A percentile compares a stretch with the other conserved stretches of the same genome.
Evolutionary conservation across 2,797 vertebrate species (phyloP).

Genomic region (Sebastes taczanowskii): DNA sequence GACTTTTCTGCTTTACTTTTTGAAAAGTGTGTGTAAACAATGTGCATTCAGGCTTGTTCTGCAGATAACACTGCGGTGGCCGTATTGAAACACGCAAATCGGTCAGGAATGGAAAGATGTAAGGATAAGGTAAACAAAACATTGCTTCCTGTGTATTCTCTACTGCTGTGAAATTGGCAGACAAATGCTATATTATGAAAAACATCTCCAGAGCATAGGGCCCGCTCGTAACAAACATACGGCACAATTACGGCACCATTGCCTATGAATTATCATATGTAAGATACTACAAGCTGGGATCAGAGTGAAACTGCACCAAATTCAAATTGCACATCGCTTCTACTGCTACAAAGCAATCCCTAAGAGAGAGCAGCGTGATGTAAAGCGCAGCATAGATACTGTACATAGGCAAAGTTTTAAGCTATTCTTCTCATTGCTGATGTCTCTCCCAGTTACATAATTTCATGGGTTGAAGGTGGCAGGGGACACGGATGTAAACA

Average conservation of each 20-base stretch:
- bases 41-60: not conserved
- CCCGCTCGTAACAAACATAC: not conserved
- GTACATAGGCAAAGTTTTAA: not conserved
- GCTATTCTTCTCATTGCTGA: not conserved
- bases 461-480: constrained; percentile 34
- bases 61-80: constrained; percentile 8
- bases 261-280: not conserved
- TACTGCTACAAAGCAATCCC: constrained; percentile 7
- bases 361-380: not conserved
- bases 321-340: not conserved
- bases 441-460: constrained; percentile 39
- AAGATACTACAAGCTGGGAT: not conserved
- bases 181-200: not conserved
- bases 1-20: not conserved
- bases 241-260: not conserved
- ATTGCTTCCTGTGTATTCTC: not conserved
- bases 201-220: not conserved
- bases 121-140: constrained; percentile 16
- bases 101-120: not conserved
- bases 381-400: not conserved
- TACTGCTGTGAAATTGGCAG: not conserved
- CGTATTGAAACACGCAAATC: not conserved
- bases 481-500: constrained; percentile 27
- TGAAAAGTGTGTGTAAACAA: not conserved
- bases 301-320: constrained; percentile 16